phyloP scores from a whole-genome alignment of 2,113 vertebrate genomes.

The Corydoras maculifer region DNA sequence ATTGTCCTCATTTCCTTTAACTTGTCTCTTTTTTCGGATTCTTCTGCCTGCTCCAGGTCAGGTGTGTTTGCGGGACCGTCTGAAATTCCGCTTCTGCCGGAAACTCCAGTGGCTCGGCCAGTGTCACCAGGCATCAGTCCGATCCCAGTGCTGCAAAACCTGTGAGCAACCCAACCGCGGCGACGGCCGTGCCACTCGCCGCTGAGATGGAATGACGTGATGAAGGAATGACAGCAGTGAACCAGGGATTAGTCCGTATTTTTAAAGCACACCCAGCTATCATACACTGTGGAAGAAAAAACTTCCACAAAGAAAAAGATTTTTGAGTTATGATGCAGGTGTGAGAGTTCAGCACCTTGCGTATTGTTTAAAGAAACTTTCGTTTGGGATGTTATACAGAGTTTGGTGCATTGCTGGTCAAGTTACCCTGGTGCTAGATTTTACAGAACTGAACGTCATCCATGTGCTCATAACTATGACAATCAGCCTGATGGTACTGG shows the following conservation, averaged over 20 bases:
- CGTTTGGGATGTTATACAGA: no score
- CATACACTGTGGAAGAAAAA: background rate
- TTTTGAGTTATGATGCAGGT: no score
- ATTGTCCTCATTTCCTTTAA: background rate
- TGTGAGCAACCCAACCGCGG: conserved; percentile 60
- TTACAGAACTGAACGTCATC: no score
- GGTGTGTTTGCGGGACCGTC: conserved; percentile 70
- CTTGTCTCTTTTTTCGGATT: background rate
- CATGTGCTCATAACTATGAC: no score
- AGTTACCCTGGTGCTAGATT: no score
- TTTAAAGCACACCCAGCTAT: background rate
- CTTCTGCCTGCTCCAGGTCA: conserved; percentile 48
- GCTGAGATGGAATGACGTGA: conserved; percentile 47
- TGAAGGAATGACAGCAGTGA: conserved; percentile 1
- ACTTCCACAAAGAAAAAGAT: no score
- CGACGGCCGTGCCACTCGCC: conserved; percentile 51
- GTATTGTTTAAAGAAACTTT: no score
- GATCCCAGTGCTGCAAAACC: conserved; percentile 77
- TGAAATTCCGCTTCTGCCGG: conserved; percentile 77
- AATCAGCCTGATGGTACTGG: no score
- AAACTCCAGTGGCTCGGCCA: conserved; percentile 75
- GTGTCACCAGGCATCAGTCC: conserved; percentile 70
- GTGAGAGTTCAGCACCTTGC: no score
- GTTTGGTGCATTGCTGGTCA: no score
- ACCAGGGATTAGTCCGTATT: background rate